A percentile compares a stretch with the other conserved stretches of the same genome.
phyloP scores from a whole-genome alignment of 2,888 invertebrate genomes.

The Ethmia dodecea region DNA sequence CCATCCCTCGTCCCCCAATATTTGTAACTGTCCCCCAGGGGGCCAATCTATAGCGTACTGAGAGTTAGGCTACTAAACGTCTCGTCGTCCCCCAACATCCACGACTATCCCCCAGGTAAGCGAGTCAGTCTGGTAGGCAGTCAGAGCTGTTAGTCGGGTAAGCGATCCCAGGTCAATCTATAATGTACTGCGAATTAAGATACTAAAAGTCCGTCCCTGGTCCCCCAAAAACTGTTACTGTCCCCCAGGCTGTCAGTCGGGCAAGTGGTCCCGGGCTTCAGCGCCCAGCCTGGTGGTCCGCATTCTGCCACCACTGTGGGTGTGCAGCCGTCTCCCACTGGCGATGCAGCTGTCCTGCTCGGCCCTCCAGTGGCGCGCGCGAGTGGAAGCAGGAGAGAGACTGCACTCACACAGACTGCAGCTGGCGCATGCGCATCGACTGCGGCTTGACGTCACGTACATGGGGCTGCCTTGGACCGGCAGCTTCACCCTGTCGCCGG shows the following conservation, averaged over 20 bases:
- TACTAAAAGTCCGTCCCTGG: no score
- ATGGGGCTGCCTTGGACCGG: constrained; percentile 84
- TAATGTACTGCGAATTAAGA: no score
- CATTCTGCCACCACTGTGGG: constrained; percentile 83
- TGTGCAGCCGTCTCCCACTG: constrained; percentile 88
- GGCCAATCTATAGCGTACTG: no score
- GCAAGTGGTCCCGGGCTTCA: constrained; percentile 59
- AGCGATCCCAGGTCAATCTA: no score
- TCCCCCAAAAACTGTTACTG: no score
- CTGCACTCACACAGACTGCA: constrained; percentile 83
- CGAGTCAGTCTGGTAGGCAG: no score
- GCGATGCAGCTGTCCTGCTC: constrained; percentile 68
- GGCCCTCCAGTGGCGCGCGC: constrained; percentile 45
- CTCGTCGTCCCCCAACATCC: no score
- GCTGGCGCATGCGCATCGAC: constrained; percentile 75
- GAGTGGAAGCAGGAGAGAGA: constrained; percentile 85
- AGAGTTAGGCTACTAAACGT: no score
- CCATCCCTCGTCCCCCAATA: no score
- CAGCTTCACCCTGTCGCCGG: constrained; percentile 81
- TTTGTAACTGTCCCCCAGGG: no score
- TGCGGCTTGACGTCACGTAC: constrained; percentile 75
- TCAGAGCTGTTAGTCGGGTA: no score
- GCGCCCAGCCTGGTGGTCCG: constrained; percentile 86
- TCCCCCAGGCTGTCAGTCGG: constrained; percentile 51
- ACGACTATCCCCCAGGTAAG: no score